Evolutionary conservation across 1,140 invertebrate species (phyloP), one percentile per base, ranked within the genome.

Genomic region (Papilio dardanus): DNA sequence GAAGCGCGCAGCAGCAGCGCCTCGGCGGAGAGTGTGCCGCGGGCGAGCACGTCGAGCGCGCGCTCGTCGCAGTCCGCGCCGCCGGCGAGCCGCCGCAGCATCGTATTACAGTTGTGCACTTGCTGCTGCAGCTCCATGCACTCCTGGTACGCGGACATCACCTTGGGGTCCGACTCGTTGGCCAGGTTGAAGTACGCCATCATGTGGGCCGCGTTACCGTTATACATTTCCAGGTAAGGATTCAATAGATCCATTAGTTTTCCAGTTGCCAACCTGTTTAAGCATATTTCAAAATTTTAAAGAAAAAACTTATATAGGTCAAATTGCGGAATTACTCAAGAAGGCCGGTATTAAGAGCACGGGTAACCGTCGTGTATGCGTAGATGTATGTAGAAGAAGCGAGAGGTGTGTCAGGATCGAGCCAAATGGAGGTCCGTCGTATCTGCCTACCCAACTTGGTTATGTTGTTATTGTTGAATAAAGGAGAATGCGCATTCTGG

Each of bases 91-190:
- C 83, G 86, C 62, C 88, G 88, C 77, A 93, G 78, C 62, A 93
- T 91, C 77, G 86, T 93, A 28, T 85, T 89, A 75, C 92, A 93
- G 19, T 92, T 93, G 74, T 93, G 92, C 35, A 94, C 74, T 74
- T 93, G 93, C 37, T 92, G 92, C 74, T 94, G 93, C 6, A 94
- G 79, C 71, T 94, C 92, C 79, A 93, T 88, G 79, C 93, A 93
- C 79, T 96, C 96, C 86, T 97, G 96, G 92, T 98, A 98, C 0
- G 97, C 96, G 21, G 95, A 93, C 12, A 97, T 92, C 58, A 98
- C 97, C 86, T 96, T 97, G 31, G 95, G 93, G 75, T 95, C 95
- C 12, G 95, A 93, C 30, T 96, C 96, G 65, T 94, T 95, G 77
- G 94, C 94, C 79, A 96, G 95, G 82, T 96, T 96, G 35, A 97